A percentile compares a stretch with the other conserved stretches of the same genome.
Conservation (phyloP, 2,113 vertebrate genomes). For the Eubucco bourcierii region DNA sequence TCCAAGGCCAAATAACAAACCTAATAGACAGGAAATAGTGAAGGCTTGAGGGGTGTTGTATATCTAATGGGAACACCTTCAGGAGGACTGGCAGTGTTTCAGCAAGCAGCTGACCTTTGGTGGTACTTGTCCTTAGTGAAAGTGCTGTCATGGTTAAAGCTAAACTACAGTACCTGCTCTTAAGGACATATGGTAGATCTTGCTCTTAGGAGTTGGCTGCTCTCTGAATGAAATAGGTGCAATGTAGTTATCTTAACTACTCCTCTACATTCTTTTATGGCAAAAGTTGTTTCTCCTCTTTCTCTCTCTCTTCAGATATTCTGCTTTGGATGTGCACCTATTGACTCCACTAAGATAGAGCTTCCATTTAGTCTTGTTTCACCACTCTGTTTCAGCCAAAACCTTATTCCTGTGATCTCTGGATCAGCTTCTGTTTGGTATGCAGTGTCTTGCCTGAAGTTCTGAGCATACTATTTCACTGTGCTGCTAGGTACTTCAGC, state of each 20-base stretch:
- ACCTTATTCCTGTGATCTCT: neutral
- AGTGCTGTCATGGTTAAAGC: neutral
- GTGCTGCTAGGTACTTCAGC: neutral
- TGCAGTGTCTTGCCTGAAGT: neutral
- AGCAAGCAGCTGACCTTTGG: neutral
- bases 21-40: neutral
- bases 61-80: neutral
- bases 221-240: neutral
- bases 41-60: neutral
- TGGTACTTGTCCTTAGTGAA: neutral
- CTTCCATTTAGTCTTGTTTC: neutral
- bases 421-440: slow-evolving; percentile 1
- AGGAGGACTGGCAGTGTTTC: neutral
- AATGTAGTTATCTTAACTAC: neutral
- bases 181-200: neutral
- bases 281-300: neutral
- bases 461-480: neutral
- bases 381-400: neutral
- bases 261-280: neutral
- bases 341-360: neutral
- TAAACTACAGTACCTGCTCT: neutral
- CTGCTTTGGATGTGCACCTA: neutral
- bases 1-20: neutral
- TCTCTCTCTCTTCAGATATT: neutral
- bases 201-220: neutral